Evolutionary conservation across 2,888 invertebrate genomes (phyloP), one percentile per base, ranked within the genome.

Genomic region (Fissipunctia ypsillon): DNA sequence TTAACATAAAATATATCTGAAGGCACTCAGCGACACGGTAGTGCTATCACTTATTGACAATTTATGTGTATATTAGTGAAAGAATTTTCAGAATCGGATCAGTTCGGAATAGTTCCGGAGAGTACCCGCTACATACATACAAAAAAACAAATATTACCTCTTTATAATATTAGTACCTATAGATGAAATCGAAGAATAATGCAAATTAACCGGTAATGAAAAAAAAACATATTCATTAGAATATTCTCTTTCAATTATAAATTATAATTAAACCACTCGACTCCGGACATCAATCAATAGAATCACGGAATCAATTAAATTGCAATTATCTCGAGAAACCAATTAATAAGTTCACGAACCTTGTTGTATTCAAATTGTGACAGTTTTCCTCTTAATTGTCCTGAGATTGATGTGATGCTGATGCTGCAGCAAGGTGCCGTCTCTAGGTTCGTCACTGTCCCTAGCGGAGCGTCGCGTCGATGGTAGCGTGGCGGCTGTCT

Each of bases 331-430:
- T 52, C 6, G 31, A 31, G 16, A 25, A 59, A 48, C 22, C 25
- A 41, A 57, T 73, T 25, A 56, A 48, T 76, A 59, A 56, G 41
- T 74, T 74, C 48, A 57, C 76, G 66, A 74, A 57, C 48, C 22
- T 4, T 57, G 50, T 68, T 74, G 77, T 74, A 38, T 69, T 50
- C 4, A 19, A 50, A 50, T 68, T 68, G 50, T 10, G 16, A 41
- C n/a, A 14, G n/a, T 31, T 74, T 43, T 67, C 41, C 67, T 57
- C 12, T n/a, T 35, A n/a, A n/a, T n/a, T n/a, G n/a, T n/a, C n/a
- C n/a, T n/a, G n/a, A n/a, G n/a, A n/a, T n/a, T n/a, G n/a, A n/a
- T n/a, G n/a, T n/a, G n/a, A n/a, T n/a, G n/a, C n/a, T n/a, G n/a
- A n/a, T n/a, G n/a, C n/a, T n/a, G n/a, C n/a, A n/a, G n/a, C n/a